A percentile compares a stretch with the other conserved stretches of the same genome.
Evolutionary conservation across 2,797 vertebrate genomes (phyloP).

Genomic region (Scomberomorus guttatus): DNA sequence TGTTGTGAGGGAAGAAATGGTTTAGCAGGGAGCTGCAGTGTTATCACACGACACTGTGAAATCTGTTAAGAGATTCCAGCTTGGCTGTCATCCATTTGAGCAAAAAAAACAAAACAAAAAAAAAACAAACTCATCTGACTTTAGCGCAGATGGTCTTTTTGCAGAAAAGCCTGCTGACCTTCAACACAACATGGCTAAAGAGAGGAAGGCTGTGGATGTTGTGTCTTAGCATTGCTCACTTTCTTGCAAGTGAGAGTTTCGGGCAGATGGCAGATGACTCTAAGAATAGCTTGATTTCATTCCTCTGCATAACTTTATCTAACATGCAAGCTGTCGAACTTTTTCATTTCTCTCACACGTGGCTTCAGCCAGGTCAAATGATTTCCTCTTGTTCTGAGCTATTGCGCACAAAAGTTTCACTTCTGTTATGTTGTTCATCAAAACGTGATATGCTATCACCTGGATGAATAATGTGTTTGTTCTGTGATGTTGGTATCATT

Average conservation of each 20-base stretch:
- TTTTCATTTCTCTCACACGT: conserved; percentile 13
- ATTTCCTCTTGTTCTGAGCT: conserved; percentile 10
- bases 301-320: conserved; percentile 9
- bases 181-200: background rate
- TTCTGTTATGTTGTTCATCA: conserved; percentile 40
- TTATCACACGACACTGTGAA: conserved; percentile 65
- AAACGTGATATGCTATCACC: conserved; percentile 2
- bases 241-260: background rate
- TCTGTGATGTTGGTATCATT: conserved; percentile 39
- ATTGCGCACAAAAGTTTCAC: conserved; percentile 43
- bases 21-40: conserved; percentile 52
- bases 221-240: conserved; percentile 5
- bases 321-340: conserved; percentile 6
- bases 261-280: background rate
- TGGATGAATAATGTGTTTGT: conserved; percentile 2
- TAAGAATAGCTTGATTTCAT: conserved; percentile 17
- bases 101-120: background rate
- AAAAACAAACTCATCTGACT: conserved; percentile 30
- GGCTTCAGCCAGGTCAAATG: background rate
- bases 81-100: conserved; percentile 27
- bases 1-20: conserved; percentile 1
- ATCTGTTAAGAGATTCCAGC: conserved; percentile 29
- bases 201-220: conserved; percentile 8
- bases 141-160: conserved; percentile 16
- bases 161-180: background rate